Percentiles rank a stretch among this genome's conserved stretches.
These are phyloP conservation scores for Ranitomeya variabilis DNA, from an alignment of 2,113 vertebrate species.

Conservation along the genomic window DNA sequence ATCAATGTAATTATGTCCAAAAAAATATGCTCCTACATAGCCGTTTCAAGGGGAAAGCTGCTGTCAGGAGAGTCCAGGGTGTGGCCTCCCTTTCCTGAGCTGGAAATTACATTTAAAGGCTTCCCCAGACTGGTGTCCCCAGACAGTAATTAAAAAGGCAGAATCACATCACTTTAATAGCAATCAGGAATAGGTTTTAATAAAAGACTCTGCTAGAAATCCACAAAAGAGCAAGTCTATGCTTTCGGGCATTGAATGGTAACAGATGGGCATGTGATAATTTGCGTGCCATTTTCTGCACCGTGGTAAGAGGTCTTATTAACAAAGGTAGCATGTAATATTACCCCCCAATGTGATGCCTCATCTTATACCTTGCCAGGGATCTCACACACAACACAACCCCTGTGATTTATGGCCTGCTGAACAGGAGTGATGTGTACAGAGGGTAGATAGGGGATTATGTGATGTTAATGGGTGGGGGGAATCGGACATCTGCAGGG, in stretches of 20 bases:
- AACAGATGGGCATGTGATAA: background rate
- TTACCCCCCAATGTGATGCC: conserved; percentile 25
- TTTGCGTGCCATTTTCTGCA: background rate
- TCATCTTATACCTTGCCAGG: background rate
- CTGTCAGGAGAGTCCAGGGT: too few relatives aligned
- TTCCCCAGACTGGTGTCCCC: too few relatives aligned
- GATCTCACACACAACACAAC: background rate
- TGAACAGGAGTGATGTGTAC: background rate
- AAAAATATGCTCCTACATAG: background rate
- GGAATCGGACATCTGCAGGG: background rate
- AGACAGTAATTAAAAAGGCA: background rate
- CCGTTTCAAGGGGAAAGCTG: background rate
- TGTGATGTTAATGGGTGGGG: background rate
- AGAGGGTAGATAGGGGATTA: background rate
- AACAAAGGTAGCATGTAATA: conserved; percentile 18
- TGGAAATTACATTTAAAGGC: too few relatives aligned
- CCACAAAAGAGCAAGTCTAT: conserved; percentile 1
- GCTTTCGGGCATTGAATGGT: background rate
- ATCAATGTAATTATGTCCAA: background rate
- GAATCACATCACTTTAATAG: background rate
- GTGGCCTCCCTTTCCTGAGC: too few relatives aligned
- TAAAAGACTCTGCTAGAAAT: background rate
- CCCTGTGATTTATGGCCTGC: background rate
- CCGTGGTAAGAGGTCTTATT: background rate
- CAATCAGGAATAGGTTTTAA: background rate